phyloP scores from a whole-genome alignment of 92 coral and sea anemone species.

The Palythoa caribaeorum region DNA sequence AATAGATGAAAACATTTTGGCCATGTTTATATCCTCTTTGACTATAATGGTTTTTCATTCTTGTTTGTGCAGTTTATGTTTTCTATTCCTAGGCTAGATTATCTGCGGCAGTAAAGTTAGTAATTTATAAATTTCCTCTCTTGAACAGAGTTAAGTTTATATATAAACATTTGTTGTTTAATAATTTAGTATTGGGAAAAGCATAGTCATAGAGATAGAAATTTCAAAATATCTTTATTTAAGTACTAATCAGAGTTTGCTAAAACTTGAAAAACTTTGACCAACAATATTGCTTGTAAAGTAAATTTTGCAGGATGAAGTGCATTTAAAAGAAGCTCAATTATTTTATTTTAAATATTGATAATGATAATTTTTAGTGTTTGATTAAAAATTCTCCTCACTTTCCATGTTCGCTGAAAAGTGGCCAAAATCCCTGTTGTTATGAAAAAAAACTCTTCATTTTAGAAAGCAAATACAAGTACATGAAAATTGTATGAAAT shows the following conservation, averaged over 20 bases:
- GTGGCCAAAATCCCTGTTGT: not conserved
- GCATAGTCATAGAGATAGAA: too few species aligned
- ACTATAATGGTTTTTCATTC: not conserved
- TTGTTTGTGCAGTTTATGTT: not conserved
- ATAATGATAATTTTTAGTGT: not conserved
- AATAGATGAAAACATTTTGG: not conserved
- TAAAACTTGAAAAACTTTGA: not conserved
- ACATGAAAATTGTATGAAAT: not conserved
- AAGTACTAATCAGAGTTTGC: not conserved
- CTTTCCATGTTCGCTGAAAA: not conserved
- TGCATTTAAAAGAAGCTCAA: not conserved
- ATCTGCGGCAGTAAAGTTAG: not conserved
- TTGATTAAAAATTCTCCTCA: constrained; percentile 2
- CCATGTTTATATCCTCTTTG: not conserved
- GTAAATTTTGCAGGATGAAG: not conserved
- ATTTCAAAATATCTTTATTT: too few species aligned
- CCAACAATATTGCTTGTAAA: not conserved
- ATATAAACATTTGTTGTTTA: not conserved
- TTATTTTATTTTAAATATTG: not conserved
- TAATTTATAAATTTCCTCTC: not conserved
- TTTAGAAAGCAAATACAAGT: not conserved
- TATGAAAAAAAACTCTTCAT: not conserved
- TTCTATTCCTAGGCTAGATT: not conserved
- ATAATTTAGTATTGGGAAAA: not conserved
- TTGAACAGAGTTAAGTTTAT: too few species aligned